Base-by-base conservation (phyloP, 2,113 vertebrate species). In the Alosa alosa region DNA sequence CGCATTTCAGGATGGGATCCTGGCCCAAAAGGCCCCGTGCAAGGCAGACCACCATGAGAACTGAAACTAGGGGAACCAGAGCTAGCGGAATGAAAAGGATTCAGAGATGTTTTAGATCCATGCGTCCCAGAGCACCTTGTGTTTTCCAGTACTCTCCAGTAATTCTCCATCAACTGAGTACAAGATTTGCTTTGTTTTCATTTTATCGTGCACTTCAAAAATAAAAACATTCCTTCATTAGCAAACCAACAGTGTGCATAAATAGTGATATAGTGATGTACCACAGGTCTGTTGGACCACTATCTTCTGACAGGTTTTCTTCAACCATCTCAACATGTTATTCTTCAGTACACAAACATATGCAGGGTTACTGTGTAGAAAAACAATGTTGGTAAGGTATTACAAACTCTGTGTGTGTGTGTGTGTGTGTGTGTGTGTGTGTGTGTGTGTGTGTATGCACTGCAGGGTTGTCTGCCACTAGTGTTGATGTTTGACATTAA, bases 401-500 rank as follows among this genome's bases (percentile, higher is more conserved):
- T 10, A 1, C 47, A 11, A 49, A 13, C 47, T 49, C 9, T 49
- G 47, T 49, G 9, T 49, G 47, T 49, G n/a, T n/a, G n/a, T 49
- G 4, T 86, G 25, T 81, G 49, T 84, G 49, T 82, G 52, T 68
- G 64, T 60, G 1, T 81, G 50, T 81, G 4, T 41, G 82, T 84
- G 81, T 88, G 84, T 84, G 4, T 52, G 0, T 91, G 68, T 88
- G 83, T 81, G 20, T 41, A 72, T 83, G 89, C 11, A 89, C 15
- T 88, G 83, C 95, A 99, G 98, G 98, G 98, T 86, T 99, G 98
- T 95, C 96, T 99, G 94, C 98, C 98, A 85, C 97, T 99, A 86
- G 98, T 99, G 88, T 93, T 99, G 92, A 99, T 99, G 98, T 99
- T 99, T 92, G 98, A 99, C 95, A 99, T 99, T 94, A 99, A 99